phyloP scores from a whole-genome alignment of 1,140 invertebrate genomes.

The Drosophila insularis region DNA sequence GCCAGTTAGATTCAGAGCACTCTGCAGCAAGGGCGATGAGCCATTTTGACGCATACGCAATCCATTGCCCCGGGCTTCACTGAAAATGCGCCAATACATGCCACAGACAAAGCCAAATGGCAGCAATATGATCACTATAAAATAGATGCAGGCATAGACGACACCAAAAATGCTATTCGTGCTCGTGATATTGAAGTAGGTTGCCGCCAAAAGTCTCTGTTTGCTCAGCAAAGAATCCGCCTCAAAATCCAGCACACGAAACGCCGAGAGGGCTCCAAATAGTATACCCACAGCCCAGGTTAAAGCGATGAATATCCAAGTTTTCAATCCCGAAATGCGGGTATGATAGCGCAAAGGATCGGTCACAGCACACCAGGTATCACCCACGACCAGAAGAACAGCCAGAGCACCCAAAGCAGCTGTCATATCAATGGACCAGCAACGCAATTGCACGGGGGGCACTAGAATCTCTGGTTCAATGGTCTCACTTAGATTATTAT shows the following conservation, averaged over 20 bases:
- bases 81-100: conserved; percentile 89
- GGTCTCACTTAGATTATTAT: conserved; percentile 48
- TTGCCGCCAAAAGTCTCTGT: conserved; percentile 55
- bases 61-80: conserved; percentile 87
- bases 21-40: conserved; percentile 83
- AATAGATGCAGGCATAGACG: conserved; percentile 82
- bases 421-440: conserved; percentile 80
- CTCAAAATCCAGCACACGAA: conserved; percentile 74
- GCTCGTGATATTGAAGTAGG: conserved; percentile 62
- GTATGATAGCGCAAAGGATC: conserved; percentile 93
- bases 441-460: conserved; percentile 62
- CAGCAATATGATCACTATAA: conserved; percentile 85
- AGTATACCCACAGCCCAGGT: conserved; percentile 86
- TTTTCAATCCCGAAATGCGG: conserved; percentile 88
- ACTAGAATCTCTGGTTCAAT: conserved; percentile 21
- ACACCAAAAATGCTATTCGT: conserved; percentile 74
- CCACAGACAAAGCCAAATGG: conserved; percentile 87
- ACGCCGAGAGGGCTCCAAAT: conserved; percentile 84
- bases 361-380: conserved; percentile 94
- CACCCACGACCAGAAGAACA: conserved; percentile 91
- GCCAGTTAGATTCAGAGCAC: conserved; percentile 73
- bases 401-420: conserved; percentile 85
- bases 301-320: conserved; percentile 87
- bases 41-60: conserved; percentile 87
- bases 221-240: conserved; percentile 60